These are phyloP conservation scores for Myiotriccus ornatus DNA, from an alignment of 2,797 vertebrate genomes.

Conservation along the genomic window DNA sequence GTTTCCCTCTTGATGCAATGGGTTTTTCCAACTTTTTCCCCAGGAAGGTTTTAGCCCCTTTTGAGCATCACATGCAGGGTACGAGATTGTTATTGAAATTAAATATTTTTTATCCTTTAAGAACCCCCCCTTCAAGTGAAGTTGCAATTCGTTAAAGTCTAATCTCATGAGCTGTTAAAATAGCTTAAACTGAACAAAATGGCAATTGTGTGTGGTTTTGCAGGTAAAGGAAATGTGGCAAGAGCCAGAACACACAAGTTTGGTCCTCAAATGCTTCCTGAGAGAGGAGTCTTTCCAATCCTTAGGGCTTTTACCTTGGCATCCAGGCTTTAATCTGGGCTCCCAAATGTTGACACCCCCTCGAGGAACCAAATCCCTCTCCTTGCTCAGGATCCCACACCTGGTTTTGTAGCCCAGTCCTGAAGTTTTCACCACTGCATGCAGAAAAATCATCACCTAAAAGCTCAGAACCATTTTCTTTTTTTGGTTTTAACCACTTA, in stretches of 20 bases:
- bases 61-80: neutral
- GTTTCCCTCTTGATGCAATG: neutral
- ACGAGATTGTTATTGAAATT: neutral
- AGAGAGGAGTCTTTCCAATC: neutral
- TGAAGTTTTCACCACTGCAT: neutral
- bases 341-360: neutral
- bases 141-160: neutral
- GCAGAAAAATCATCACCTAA: neutral
- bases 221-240: neutral
- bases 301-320: neutral
- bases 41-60: neutral
- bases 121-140: neutral
- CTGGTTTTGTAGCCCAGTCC: neutral
- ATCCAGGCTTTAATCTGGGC: neutral
- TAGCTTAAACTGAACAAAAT: neutral
- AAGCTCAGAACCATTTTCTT: neutral
- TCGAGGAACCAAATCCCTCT: rapidly evolving
- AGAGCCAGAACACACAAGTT: neutral
- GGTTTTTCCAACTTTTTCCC: neutral
- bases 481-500: neutral
- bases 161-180: neutral
- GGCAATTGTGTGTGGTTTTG: neutral
- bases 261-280: neutral
- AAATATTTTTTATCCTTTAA: neutral
- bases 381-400: neutral